Base-by-base conservation (phyloP, 1,140 invertebrate species). In the Leptinotarsa defecta region DNA sequence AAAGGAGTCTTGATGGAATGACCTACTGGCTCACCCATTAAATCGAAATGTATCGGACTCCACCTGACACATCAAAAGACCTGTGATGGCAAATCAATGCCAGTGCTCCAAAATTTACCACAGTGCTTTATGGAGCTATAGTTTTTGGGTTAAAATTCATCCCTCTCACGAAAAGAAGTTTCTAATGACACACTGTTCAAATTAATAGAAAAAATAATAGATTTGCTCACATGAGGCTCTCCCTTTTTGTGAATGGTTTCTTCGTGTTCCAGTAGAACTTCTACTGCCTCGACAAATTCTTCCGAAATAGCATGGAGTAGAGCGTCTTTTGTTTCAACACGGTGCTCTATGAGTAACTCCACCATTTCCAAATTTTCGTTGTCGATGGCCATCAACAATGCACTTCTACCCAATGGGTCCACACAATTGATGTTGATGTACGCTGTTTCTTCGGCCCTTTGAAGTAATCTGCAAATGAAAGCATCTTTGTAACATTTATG, bases 311-410 rank as follows among this genome's bases (percentile, higher is more conserved):
- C 97, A 84, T 99, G 97, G 70, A 99, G 89, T 15, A 99, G 90
- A 0, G 97, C 96, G 86, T 99, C 96, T 81, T 95, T 94, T 1
- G 96, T 98, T 86, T 97, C 88, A 49, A 95, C 93, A 81, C 93
- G 91, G 84, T 93, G 91, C 85, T 95, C 93, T 74, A 99, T 93
- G 76, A 99, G 89, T 73, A 99, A 88, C 83, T 98, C 96, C 13
- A 99, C 96, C 97, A 99, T 99, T 87, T 99, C 97, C 76, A 99
- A 90, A 87, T 99, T 99, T 89, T 99, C 98, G 88, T 98, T 99
- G 88, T 99, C 97, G 78, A 99, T 99, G 75, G 97, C 96, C 94
- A 97, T 97, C 67, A 97, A 89, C 11, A 98, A 90, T 1, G 96
- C 96, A 68, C 94, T 94, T 79, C 96, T 88, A 52, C 95, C 98